Percentiles rank a stretch among this genome's conserved stretches.
phyloP scores from a whole-genome alignment of 2,888 invertebrate genomes.

The Orthosia cruda region DNA sequence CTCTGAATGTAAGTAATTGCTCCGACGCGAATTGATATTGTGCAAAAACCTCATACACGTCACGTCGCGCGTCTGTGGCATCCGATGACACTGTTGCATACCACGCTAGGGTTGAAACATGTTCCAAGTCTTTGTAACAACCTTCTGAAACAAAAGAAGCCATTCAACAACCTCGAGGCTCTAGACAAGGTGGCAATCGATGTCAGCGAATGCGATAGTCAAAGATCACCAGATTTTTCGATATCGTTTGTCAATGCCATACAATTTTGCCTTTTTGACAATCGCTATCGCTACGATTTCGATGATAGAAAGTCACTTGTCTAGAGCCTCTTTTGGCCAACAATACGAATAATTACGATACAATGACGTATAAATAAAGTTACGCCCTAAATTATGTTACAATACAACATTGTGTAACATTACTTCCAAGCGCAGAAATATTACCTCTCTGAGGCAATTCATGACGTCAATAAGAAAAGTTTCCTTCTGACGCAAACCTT shows the following conservation, averaged over 20 bases:
- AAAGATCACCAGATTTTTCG: too few relatives aligned
- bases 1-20: slow-evolving; percentile 46
- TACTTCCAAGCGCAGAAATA: slow-evolving; percentile 15
- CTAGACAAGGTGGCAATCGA: too few relatives aligned
- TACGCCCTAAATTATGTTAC: slow-evolving; percentile 17
- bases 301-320: too few relatives aligned
- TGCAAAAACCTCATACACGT: slow-evolving; percentile 57
- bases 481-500: slow-evolving; percentile 23
- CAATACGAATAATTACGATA: slow-evolving; percentile 31
- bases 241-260: too few relatives aligned
- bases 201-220: too few relatives aligned
- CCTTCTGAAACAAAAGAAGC: slow-evolving; percentile 3
- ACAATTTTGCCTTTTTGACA: too few relatives aligned
- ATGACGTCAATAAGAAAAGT: slow-evolving; percentile 56
- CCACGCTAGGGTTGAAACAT: slow-evolving; percentile 45
- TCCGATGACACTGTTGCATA: slow-evolving; percentile 18
- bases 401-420: slow-evolving; percentile 40
- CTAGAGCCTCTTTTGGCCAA: not conserved
- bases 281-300: too few relatives aligned
- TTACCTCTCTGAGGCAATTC: slow-evolving; percentile 37
- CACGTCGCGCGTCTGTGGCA: slow-evolving; percentile 31
- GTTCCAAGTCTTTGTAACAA: not conserved
- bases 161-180: not conserved
- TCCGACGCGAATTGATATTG: slow-evolving; percentile 54
- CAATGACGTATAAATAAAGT: slow-evolving; percentile 15